Base-by-base conservation (phyloP, 1,140 invertebrate species). In the Drosophila oshimai region DNA sequence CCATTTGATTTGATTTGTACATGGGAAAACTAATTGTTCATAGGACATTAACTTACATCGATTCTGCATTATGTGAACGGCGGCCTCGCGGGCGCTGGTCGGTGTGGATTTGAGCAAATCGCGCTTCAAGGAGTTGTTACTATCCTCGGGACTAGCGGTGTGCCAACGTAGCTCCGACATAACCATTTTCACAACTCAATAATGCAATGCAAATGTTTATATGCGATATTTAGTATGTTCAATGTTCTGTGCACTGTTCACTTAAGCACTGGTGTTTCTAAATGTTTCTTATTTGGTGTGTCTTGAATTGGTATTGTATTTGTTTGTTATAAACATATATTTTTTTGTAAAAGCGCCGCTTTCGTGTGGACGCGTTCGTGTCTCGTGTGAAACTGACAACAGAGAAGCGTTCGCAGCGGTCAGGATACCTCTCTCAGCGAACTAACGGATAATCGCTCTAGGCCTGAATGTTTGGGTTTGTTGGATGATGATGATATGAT, bases 151-250 rank as follows among this genome's bases (percentile, higher is more conserved):
- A 78, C 77, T 81, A 62, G 74, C 83, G 51, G 71, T 80, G 60
- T 77, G 86, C 89, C 89, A 90, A 76, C 78, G 89, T 80, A 90
- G 68, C 84, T 90, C 89, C 80, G 89, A 90, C 89, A 90, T 90
- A 88, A 90, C 89, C 89, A 90, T 90, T 90, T 90, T 90, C 69
- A 89, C 76, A 72, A 71, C 51, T 45, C 50, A 65, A 29, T 44
- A 45, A 50, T 28, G 36, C 58, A 17, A 46, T 47, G 22, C 22
- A 34, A 64, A 10, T 64, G 60, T 39, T 62, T 64, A 37, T 62
- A 61, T 29, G 57, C 22, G 55, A 65, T 65, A n/a, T n/a, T n/a
- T n/a, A n/a, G n/a, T n/a, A 65, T 72, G 64, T 57, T 55, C 37
- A 31, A 39, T 44, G 69, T 60, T 65, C 13, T 17, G 12, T 18